phyloP scores from a whole-genome alignment of 2,113 vertebrate species.

The Anser cygnoides region DNA sequence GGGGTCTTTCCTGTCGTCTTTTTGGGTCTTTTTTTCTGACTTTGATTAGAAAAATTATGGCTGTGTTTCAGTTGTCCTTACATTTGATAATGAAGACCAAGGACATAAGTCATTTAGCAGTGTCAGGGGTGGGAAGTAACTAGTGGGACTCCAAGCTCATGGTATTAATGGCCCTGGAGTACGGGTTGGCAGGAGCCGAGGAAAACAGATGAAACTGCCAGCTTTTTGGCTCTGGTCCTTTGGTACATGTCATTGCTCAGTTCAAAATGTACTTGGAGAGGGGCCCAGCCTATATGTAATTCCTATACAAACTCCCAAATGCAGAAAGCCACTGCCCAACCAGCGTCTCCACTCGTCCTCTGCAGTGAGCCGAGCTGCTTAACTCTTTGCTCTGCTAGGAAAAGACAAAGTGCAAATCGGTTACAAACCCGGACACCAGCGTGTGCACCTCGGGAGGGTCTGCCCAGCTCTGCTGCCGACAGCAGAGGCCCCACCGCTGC shows the following conservation, averaged over 20 bases:
- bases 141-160: not conserved
- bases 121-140: conserved; percentile 28
- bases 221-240: conserved; percentile 28
- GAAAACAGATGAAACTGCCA: conserved; percentile 43
- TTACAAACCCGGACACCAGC: not conserved
- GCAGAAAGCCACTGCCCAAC: conserved; percentile 4
- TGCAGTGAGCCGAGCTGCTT: not conserved
- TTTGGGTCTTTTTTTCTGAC: not conserved
- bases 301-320: conserved; percentile 1
- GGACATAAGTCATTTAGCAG: conserved; percentile 6
- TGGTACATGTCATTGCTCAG: conserved; percentile 42
- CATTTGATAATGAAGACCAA: not conserved
- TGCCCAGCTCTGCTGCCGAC: not conserved
- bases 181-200: conserved; percentile 34
- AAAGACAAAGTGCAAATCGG: not conserved
- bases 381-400: not conserved
- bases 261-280: conserved; percentile 62
- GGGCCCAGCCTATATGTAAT: conserved; percentile 25
- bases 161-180: conserved; percentile 18
- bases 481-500: not conserved
- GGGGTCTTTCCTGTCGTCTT: not conserved
- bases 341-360: not conserved
- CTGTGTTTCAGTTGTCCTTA: conserved; percentile 1
- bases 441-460: not conserved
- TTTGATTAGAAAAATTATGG: not conserved